Conservation (phyloP, 1,140 invertebrate species). For the Zaprionus lachaisei region DNA sequence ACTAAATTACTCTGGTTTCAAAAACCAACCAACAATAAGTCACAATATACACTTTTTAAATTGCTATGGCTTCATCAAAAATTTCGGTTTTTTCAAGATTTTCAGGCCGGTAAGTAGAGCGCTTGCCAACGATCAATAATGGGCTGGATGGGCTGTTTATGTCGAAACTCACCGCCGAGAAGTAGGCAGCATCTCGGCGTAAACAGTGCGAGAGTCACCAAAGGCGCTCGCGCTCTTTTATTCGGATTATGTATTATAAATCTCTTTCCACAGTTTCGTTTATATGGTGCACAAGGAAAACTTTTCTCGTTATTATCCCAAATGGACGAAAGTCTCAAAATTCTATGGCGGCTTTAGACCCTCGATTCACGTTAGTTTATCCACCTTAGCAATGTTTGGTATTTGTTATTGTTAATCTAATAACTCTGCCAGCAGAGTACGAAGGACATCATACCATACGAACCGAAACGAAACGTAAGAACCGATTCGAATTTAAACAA, state of each 20-base stretch:
- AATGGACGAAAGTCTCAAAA: background rate
- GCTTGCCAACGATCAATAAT: background rate
- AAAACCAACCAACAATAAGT: background rate
- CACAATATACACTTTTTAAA: background rate
- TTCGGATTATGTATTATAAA: background rate
- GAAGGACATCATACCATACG: background rate
- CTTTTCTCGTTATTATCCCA: background rate
- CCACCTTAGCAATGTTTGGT: background rate
- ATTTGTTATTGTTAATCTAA: background rate
- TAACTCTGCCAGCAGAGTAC: background rate
- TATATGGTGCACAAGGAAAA: background rate
- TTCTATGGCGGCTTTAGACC: constrained; percentile 2
- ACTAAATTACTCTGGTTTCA: background rate
- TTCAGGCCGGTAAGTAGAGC: background rate
- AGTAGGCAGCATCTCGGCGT: no score
- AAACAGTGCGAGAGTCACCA: no score
- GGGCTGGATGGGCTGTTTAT: background rate
- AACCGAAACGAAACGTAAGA: background rate
- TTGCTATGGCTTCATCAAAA: constrained; percentile 3
- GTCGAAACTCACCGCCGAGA: no score
- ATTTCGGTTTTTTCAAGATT: background rate
- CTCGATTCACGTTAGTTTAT: background rate
- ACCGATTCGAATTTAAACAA: background rate
- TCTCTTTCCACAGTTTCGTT: background rate
- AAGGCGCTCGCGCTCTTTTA: no score